These are phyloP conservation scores for Lepus oiostolus DNA, from an alignment of 2,797 vertebrate species.

Conservation along the genomic window DNA sequence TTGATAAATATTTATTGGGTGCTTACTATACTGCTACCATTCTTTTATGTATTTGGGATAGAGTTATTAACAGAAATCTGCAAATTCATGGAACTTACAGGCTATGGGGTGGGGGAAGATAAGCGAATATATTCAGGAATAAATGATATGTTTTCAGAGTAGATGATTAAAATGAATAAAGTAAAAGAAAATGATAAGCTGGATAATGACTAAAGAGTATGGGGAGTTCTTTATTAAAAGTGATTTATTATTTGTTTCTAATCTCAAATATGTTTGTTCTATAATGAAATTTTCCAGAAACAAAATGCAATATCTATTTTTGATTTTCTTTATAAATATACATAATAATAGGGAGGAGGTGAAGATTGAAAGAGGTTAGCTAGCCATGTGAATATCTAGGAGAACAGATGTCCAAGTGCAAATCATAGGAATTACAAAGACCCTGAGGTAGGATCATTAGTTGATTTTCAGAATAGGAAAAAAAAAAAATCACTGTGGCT, in stretches of 20 bases:
- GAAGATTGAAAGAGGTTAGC: neutral
- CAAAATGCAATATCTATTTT: neutral
- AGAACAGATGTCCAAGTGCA: neutral
- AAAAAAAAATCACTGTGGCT: neutral
- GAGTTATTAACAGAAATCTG: conserved; percentile 6
- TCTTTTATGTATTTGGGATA: conserved; percentile 46
- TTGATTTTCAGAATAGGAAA: conserved; percentile 24
- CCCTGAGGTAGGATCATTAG: neutral
- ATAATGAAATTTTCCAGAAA: conserved; percentile 53
- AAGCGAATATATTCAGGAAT: conserved; percentile 18
- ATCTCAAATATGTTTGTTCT: conserved; percentile 25
- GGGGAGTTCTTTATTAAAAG: neutral
- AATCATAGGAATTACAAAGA: neutral
- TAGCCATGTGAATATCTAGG: neutral
- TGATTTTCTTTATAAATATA: neutral
- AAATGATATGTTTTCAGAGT: conserved; percentile 46
- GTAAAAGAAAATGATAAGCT: conserved; percentile 18
- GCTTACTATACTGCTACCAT: neutral
- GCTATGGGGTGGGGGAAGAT: conserved; percentile 2
- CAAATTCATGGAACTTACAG: neutral
- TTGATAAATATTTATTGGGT: conserved; percentile 53
- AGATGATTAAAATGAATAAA: conserved; percentile 2
- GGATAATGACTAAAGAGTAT: neutral
- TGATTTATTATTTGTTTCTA: conserved; percentile 51
- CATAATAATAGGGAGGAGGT: neutral